phyloP scores from a whole-genome alignment of 1,140 invertebrate genomes.

The Drosophila erecta region DNA sequence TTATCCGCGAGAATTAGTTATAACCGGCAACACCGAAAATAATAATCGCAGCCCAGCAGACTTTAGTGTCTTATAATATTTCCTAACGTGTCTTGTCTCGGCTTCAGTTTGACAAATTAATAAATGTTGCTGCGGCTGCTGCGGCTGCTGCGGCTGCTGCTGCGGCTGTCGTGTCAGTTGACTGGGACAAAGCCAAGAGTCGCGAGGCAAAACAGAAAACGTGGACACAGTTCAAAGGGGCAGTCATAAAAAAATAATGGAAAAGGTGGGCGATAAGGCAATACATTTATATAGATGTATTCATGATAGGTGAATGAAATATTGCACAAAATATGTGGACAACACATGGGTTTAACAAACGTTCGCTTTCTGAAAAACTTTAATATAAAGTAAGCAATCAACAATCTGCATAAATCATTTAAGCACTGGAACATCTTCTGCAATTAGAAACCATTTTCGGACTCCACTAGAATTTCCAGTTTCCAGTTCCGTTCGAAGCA shows the following conservation, averaged over 20 bases:
- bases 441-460: slow-evolving; percentile 9
- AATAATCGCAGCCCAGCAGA: slow-evolving; percentile 46
- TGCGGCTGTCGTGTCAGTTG: slow-evolving; percentile 49
- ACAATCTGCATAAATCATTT: slow-evolving; percentile 13
- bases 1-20: slow-evolving; percentile 64
- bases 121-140: slow-evolving; percentile 49
- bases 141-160: slow-evolving; percentile 22
- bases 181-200: slow-evolving; percentile 18
- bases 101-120: slow-evolving; percentile 65
- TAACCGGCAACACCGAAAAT: slow-evolving; percentile 35
- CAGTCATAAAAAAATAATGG: slow-evolving; percentile 44
- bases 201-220: slow-evolving; percentile 28
- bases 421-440: background rate
- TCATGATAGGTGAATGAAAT: slow-evolving; percentile 34
- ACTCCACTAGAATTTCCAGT: slow-evolving; percentile 32
- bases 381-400: background rate
- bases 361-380: background rate
- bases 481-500: slow-evolving; percentile 23
- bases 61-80: slow-evolving; percentile 19
- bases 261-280: slow-evolving; percentile 30
- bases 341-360: background rate
- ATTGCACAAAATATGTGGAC: slow-evolving; percentile 15
- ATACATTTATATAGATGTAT: slow-evolving; percentile 33
- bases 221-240: slow-evolving; percentile 49
- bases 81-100: slow-evolving; percentile 57